Evolutionary conservation across 1,140 invertebrate genomes (phyloP).

Genomic region (Grapholita molesta): DNA sequence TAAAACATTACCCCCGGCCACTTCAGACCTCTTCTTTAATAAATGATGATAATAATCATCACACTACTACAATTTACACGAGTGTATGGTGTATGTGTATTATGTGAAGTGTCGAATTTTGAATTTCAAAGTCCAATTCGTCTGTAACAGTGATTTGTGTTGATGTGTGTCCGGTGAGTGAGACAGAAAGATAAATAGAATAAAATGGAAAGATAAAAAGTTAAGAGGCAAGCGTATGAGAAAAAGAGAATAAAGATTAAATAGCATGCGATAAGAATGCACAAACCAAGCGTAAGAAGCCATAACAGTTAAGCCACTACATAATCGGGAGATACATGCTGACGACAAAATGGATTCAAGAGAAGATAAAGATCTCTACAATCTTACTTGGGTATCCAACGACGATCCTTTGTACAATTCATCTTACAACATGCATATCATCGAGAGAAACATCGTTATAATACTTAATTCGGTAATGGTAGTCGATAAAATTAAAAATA

Average conservation of each 20-base stretch:
- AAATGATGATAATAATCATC: background rate
- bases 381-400: constrained; percentile 73
- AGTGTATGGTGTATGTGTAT: constrained; percentile 52
- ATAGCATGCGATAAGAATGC: constrained; percentile 69
- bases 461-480: constrained; percentile 27
- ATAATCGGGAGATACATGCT: constrained; percentile 48
- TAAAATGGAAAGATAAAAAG: constrained; percentile 55
- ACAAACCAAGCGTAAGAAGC: constrained; percentile 55
- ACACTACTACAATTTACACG: constrained; percentile 20
- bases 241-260: constrained; percentile 39
- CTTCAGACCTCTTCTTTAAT: constrained; percentile 60
- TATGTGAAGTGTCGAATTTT: constrained; percentile 71
- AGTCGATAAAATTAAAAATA: constrained; percentile 39
- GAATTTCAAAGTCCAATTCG: constrained; percentile 61
- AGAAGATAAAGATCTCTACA: constrained; percentile 52
- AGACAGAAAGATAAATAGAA: constrained; percentile 64
- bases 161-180: constrained; percentile 38
- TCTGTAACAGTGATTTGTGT: constrained; percentile 52
- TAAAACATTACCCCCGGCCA: constrained; percentile 64
- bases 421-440: constrained; percentile 53
- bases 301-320: constrained; percentile 47
- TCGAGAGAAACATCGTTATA: constrained; percentile 33
- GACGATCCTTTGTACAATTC: constrained; percentile 71
- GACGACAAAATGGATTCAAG: constrained; percentile 46
- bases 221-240: constrained; percentile 51